Evolutionary conservation across 2,888 invertebrate species (phyloP), one percentile per base, ranked within the genome.

Genomic region (Marasmarcha lunaedactyla): DNA sequence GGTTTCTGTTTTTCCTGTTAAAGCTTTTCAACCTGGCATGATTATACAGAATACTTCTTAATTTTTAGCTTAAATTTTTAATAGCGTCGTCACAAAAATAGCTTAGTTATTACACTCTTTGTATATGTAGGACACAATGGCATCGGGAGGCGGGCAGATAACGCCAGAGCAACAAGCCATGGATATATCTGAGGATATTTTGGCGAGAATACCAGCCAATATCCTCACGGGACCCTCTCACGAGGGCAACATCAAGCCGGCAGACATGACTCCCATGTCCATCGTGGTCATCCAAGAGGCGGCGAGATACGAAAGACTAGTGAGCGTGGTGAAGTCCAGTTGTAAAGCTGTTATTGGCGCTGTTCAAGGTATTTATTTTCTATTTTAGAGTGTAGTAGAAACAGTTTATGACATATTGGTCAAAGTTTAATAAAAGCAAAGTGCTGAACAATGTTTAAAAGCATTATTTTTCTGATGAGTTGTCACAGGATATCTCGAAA

Each of bases 281-380:
- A 96, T 96, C 1, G 96, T 97, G 0, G 84, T 97, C 39, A 91
- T 95, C 2, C 94, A 94, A 67, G 94, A 94, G 69, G 92, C 94
- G 78, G 90, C 89, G 5, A 71, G 94, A 37, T 94, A 92, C 55
- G 93, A 93, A 46, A 86, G 87, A 37, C 81, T 97, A 4, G 85
- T 93, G n/a, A 63, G 58, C 4, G 87, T 90, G n/a, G 91, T 97
- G 35, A 81, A 92, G 40, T 72, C 68, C 14, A 95, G 93, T 63
- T 81, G 96, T 9, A 77, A 86, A 39, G 92, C 93, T 36, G 88
- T 96, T 9, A 89, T 89, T 56, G 93, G 92, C 51, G 96, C 95
- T 6, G 92, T 97, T 45, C 94, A 94, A 86, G 96, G 95, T 91
- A 20, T 20, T 20, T 20, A 5, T 20, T 20, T n/a, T n/a, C n/a